Percentiles rank a stretch among this genome's conserved stretches.
Conservation (phyloP, 1,140 invertebrate species). For the Melitaea cinxia region DNA sequence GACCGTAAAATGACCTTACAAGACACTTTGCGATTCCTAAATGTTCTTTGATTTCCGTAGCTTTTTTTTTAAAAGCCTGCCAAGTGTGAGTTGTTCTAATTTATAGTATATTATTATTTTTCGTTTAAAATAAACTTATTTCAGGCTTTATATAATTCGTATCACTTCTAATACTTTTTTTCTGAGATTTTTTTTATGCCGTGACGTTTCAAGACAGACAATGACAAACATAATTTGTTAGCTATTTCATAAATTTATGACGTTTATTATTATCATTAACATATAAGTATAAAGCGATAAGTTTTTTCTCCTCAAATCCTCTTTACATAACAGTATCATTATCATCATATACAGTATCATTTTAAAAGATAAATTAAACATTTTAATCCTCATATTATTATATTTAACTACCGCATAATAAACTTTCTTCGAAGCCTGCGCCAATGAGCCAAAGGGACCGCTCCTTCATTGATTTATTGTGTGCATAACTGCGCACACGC, state of each 20-base stretch:
- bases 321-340: background rate
- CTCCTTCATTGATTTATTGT: slow-evolving; percentile 67
- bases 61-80: background rate
- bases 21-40: slow-evolving; percentile 12
- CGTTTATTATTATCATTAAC: too few relatives aligned
- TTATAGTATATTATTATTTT: too few relatives aligned
- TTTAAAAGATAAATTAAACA: slow-evolving; percentile 7
- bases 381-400: slow-evolving; percentile 16
- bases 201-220: too few relatives aligned
- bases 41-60: slow-evolving; percentile 5
- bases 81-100: too few relatives aligned
- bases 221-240: too few relatives aligned
- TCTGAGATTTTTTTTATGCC: too few relatives aligned
- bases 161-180: too few relatives aligned
- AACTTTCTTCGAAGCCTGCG: slow-evolving; percentile 48
- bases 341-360: background rate
- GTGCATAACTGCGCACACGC: slow-evolving; percentile 31
- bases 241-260: too few relatives aligned
- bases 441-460: slow-evolving; percentile 50
- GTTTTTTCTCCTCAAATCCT: too few relatives aligned
- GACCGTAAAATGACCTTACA: slow-evolving; percentile 15
- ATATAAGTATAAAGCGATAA: too few relatives aligned
- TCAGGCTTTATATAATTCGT: too few relatives aligned
- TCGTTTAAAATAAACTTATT: too few relatives aligned
- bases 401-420: slow-evolving; percentile 20